Conservation (phyloP, 2,113 vertebrate genomes). For the Neotoma lepida region DNA sequence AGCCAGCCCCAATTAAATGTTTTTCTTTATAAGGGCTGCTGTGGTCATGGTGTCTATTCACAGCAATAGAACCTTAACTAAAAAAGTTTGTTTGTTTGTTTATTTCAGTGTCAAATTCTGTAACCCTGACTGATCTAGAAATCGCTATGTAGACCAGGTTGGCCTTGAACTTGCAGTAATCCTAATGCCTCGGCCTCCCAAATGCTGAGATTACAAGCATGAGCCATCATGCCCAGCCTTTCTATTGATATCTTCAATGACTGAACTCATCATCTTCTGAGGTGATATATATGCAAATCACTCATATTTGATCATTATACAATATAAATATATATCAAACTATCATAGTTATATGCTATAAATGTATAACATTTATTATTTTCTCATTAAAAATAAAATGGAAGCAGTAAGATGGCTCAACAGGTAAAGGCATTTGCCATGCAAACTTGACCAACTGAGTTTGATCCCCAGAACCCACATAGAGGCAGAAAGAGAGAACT, state of each 20-base stretch:
- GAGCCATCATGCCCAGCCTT: neutral
- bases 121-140: neutral
- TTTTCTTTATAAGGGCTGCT: no score
- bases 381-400: neutral
- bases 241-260: neutral
- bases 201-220: neutral
- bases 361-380: neutral
- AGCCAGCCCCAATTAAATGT: no score
- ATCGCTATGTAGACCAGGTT: neutral
- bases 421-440: neutral
- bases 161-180: neutral
- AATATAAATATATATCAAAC: neutral
- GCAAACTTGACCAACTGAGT: neutral
- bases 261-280: neutral
- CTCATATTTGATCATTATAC: neutral
- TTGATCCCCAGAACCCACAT: neutral
- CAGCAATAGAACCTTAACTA: no score
- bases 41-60: no score
- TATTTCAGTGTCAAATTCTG: neutral
- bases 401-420: neutral
- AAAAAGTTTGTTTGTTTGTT: neutral
- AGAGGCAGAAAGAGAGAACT: neutral
- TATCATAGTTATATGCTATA: neutral
- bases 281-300: neutral
- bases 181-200: neutral